A percentile compares a stretch with the other conserved stretches of the same genome.
phyloP scores from a whole-genome alignment of 1,140 invertebrate species.

The Drosophila kanapiae region DNA sequence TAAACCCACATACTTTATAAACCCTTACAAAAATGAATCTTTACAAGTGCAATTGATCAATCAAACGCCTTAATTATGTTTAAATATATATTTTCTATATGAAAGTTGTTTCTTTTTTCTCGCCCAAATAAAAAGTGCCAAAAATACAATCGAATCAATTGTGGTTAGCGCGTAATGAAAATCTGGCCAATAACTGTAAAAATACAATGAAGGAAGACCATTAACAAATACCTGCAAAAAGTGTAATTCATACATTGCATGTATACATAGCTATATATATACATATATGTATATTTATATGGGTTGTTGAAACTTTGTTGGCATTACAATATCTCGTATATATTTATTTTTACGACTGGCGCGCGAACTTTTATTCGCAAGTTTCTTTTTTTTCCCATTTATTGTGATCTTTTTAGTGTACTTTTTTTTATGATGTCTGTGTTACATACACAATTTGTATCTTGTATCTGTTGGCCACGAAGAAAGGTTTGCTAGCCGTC shows the following conservation, averaged over 20 bases:
- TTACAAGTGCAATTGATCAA: not conserved
- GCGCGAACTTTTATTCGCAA: slow-evolving; percentile 71
- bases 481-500: slow-evolving; percentile 44
- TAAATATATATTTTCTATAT: no score
- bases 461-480: slow-evolving; percentile 18
- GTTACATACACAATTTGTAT: slow-evolving; percentile 55
- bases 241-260: slow-evolving; percentile 27
- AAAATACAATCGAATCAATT: slow-evolving; percentile 25
- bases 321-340: slow-evolving; percentile 65
- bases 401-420: slow-evolving; percentile 36
- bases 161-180: slow-evolving; percentile 4
- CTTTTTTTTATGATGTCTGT: slow-evolving; percentile 32
- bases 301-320: slow-evolving; percentile 51
- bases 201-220: slow-evolving; percentile 19
- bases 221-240: slow-evolving; percentile 19
- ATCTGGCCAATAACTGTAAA: slow-evolving; percentile 31
- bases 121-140: not conserved
- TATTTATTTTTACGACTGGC: slow-evolving; percentile 61
- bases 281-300: slow-evolving; percentile 12
- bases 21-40: not conserved
- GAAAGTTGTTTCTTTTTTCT: not conserved
- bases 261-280: not conserved
- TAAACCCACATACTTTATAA: not conserved
- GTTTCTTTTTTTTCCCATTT: slow-evolving; percentile 35
- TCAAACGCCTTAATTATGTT: slow-evolving; percentile 2